Base-by-base conservation (phyloP, 2,113 vertebrate species). In the Carettochelys insculpta region DNA sequence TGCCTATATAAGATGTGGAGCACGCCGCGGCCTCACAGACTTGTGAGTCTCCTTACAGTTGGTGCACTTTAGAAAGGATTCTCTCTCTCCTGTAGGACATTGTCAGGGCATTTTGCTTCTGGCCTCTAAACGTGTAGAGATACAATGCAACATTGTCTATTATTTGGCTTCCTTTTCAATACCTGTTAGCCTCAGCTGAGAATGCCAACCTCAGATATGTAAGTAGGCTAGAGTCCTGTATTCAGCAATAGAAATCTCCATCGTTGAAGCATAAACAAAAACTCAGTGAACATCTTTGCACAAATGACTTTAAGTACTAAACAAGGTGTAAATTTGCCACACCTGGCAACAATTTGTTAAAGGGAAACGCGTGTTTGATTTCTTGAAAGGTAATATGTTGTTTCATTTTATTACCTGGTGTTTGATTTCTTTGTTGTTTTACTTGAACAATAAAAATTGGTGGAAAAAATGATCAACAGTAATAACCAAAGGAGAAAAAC, bases 121-220 rank as follows among this genome's bases (percentile, higher is more conserved):
- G 94, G 85, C 73, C 76, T 82, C 52, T 2, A 27, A 56, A 43
- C 27, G 19, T 25, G 81, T 48, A 83, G 79, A 43, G 91, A 73
- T 52, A 11, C 16, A 82, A 65, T 45, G 82, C 84, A 19, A 83
- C 50, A 3, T 83, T 87, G 82, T 86, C 52, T 53, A 77, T 84
- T 1, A 3, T 77, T 94, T 76, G 81, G 86, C 80, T 93, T 68
- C 86, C 86, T 91, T 89, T 86, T 88, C 86, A 93, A 52, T 86
- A 91, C 94, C 86, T 87, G 86, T 93, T 96, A 88, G 90, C 52
- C 77, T 97, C 27, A 4, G 3, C 89, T 87, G 93, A 89, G 92
- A 94, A 94, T 71, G 84, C 95, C 87, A 54, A 52, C 76, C 97
- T 98, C 98, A 98, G 98, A 97, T 97, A 97, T 94, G 87, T 88